Evolutionary conservation across 2,888 invertebrate species (phyloP), one percentile per base, ranked within the genome.

Genomic region (Clitarchus hookeri): DNA sequence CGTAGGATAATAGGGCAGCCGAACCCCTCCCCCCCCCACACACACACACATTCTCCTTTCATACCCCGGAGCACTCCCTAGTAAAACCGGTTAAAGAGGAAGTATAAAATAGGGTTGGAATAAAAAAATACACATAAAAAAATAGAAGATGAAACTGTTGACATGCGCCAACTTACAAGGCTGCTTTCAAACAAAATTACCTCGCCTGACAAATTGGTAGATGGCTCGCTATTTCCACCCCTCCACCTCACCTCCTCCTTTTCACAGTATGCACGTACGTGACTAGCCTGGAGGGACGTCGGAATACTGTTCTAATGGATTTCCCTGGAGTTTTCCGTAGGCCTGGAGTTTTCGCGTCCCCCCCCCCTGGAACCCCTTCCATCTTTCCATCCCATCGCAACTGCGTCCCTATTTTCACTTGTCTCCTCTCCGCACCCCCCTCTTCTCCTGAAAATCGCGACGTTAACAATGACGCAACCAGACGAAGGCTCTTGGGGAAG

Each of bases 281-380:
- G 65, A 19, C n/a, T n/a, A 23, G 19, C 65, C 65, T 19, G 65
- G 65, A 19, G n/a, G 65, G 65, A 23, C 23, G 65, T 48, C 8
- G 65, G 65, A 65, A 65, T 65, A 65, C 65, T 65, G 65, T 65
- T 65, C 16, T 65, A 65, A 65, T 65, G 65, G 65, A 65, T 65
- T 65, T 65, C 65, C 65, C 65, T 23, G 65, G 65, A 65, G 65
- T 65, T 65, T 65, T 65, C 65, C 65, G 11, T n/a, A 23, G 6
- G 65, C 65, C 8, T 65, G 12, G 19, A 53, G 53, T 53, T 53
- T 19, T 53, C 53, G 19, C 53, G 65, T 8, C 65, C 65, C 65
- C n/a, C 65, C 19, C 19, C 65, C n/a, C 65, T 53, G 13, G 12
- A 16, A 16, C 53, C 8, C 65, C 8, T 65, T 65, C 65, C 36